A percentile compares a stretch with the other conserved stretches of the same genome.
Conservation (phyloP, 2,113 vertebrate species). For the Microcebus ravelobensis region DNA sequence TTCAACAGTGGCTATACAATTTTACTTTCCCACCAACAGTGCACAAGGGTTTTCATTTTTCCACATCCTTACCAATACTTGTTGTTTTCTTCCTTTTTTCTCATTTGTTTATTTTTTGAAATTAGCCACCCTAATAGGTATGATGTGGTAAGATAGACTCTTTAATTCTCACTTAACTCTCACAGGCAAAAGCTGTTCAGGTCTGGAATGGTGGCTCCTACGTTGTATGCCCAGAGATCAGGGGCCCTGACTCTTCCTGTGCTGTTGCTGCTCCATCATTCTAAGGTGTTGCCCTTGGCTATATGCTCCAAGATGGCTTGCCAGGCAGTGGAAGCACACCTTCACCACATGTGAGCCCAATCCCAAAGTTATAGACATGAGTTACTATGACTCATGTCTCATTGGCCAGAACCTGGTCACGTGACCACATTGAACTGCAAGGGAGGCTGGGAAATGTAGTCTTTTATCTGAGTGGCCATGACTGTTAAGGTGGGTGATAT, state of each 20-base stretch:
- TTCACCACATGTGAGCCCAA: neutral
- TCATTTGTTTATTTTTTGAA: too few relatives aligned
- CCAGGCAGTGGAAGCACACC: neutral
- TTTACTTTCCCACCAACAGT: neutral
- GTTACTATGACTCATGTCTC: neutral
- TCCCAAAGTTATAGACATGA: neutral
- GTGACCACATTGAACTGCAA: neutral
- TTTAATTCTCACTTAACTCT: neutral
- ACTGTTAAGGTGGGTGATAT: neutral
- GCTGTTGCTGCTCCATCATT: neutral
- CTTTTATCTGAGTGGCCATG: neutral
- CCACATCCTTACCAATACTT: neutral
- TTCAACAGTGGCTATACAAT: neutral
- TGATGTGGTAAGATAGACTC: neutral
- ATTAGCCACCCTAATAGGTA: neutral
- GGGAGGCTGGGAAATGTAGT: neutral
- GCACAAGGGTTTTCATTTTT: neutral
- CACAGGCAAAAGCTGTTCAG: neutral
- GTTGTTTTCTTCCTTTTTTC: neutral
- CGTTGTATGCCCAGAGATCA: neutral
- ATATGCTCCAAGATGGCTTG: neutral
- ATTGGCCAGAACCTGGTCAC: neutral
- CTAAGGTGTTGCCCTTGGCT: neutral
- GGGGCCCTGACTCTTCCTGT: neutral
- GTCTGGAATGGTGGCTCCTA: neutral